These are phyloP conservation scores for Sarcophaga caerulescens DNA, from an alignment of 2,888 invertebrate genomes.

Conservation along the genomic window DNA sequence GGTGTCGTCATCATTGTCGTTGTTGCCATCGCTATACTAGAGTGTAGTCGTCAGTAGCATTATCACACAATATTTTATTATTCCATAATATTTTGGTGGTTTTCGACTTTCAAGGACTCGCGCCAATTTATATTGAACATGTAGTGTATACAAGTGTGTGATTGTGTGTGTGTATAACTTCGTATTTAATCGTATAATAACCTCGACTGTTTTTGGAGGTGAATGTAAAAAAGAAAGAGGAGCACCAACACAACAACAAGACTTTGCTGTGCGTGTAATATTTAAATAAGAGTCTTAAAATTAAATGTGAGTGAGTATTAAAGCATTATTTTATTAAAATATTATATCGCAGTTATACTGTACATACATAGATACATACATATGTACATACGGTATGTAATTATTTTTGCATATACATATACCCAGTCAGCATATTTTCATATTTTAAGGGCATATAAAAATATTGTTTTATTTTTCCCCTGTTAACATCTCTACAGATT, in stretches of 20 bases:
- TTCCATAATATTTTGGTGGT: constrained; percentile 21
- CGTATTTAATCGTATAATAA: constrained; percentile 1
- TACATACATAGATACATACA: no score
- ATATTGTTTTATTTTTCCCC: no score
- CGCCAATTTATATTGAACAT: constrained; percentile 56
- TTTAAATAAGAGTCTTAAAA: constrained; percentile 37
- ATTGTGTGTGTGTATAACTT: constrained; percentile 13
- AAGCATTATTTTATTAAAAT: neutral
- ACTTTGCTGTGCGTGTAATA: constrained; percentile 50
- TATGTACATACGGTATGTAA: no score
- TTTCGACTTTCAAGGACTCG: constrained; percentile 68
- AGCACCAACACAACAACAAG: neutral
- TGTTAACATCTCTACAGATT: no score
- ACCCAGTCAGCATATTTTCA: no score
- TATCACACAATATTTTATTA: neutral
- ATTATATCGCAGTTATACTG: neutral
- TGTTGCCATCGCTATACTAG: no score
- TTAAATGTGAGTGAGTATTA: constrained; percentile 43
- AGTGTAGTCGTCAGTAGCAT: neutral
- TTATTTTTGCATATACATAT: no score
- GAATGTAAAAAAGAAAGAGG: neutral
- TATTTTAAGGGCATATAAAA: no score
- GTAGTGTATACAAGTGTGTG: neutral
- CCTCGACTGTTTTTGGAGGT: neutral
- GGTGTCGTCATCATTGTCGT: no score